phyloP scores from a whole-genome alignment of 2,113 vertebrate genomes.

The Nannospalax galili region DNA sequence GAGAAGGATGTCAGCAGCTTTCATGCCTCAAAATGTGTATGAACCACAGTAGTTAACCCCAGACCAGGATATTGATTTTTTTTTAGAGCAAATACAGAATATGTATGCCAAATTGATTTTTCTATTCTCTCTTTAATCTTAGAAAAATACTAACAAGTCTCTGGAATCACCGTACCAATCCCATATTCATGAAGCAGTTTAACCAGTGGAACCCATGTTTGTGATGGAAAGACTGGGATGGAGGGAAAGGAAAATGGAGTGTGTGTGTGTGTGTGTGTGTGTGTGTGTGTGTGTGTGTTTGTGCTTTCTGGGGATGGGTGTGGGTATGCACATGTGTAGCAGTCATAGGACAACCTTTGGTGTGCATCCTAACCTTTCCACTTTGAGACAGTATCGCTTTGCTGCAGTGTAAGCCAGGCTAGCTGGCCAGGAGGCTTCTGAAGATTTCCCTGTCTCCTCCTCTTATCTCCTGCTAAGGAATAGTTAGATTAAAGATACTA shows the following conservation, averaged over 20 bases:
- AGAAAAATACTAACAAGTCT: slow-evolving; percentile 55
- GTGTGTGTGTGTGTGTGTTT: not conserved
- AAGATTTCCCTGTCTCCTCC: not conserved
- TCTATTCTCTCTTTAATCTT: slow-evolving; percentile 32
- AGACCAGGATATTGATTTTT: slow-evolving; percentile 68
- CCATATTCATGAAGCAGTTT: slow-evolving; percentile 60
- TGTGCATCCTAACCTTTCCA: no score
- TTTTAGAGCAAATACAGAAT: slow-evolving; percentile 62
- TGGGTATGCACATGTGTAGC: not conserved
- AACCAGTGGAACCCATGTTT: slow-evolving; percentile 46
- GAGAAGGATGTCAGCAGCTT: slow-evolving; percentile 4
- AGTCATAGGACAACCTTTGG: no score
- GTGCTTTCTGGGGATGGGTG: not conserved
- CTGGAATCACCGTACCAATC: slow-evolving; percentile 51
- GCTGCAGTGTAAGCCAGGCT: not conserved
- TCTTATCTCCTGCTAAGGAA: not conserved
- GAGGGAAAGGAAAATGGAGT: slow-evolving; percentile 54
- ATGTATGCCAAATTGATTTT: slow-evolving; percentile 33
- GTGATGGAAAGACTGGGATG: slow-evolving; percentile 44
- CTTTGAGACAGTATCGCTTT: not conserved
- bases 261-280: not conserved
- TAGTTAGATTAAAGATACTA: not conserved
- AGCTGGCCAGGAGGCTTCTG: not conserved
- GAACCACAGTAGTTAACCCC: slow-evolving; percentile 44
- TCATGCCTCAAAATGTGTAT: not conserved